These are phyloP conservation scores for Cataglyphis rosenhaueri DNA, from an alignment of 2,888 invertebrate species.

Conservation along the genomic window DNA sequence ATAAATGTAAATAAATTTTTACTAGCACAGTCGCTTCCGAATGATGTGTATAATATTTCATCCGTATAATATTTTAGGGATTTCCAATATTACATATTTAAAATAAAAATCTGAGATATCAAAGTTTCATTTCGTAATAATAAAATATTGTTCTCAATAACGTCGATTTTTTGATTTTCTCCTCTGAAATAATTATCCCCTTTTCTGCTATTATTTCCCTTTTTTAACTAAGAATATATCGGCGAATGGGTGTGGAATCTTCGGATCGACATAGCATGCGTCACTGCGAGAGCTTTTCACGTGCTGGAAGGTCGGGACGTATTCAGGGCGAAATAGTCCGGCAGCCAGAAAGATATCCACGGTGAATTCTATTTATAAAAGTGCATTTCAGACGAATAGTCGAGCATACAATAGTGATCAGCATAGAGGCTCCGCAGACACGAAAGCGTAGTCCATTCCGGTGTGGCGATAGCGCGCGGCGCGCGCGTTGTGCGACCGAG, in stretches of 20 bases:
- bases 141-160: not conserved
- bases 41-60: not conserved
- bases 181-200: not conserved
- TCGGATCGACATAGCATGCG: conserved; percentile 32
- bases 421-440: conserved; percentile 53
- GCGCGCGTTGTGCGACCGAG: conserved; percentile 29
- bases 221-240: not conserved
- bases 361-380: conserved; percentile 75
- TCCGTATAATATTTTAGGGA: not conserved
- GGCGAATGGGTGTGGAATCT: not conserved
- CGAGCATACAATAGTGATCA: conserved; percentile 73
- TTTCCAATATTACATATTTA: not conserved
- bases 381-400: conserved; percentile 74
- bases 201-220: not conserved
- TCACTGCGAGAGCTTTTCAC: conserved; percentile 39
- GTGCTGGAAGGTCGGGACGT: conserved; percentile 49
- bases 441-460: conserved; percentile 51
- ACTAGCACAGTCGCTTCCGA: not conserved
- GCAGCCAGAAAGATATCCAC: conserved; percentile 45
- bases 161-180: not conserved
- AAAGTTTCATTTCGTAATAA: not conserved
- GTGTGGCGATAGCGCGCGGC: conserved; percentile 41
- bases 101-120: not conserved
- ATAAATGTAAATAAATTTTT: conserved; percentile 25
- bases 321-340: conserved; percentile 43